Conservation (phyloP, 2,888 invertebrate species). For the Anthrax anthrax region DNA sequence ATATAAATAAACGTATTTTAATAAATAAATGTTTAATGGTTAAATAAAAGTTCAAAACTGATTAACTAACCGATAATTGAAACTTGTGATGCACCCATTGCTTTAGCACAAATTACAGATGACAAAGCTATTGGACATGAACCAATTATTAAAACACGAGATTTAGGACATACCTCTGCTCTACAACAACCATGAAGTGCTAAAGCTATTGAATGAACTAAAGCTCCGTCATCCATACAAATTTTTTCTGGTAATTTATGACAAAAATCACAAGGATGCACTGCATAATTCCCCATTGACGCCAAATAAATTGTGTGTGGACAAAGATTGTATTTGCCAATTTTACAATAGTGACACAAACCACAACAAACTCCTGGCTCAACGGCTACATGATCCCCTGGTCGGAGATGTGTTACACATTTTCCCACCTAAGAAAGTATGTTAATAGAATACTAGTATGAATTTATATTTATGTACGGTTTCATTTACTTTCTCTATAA, state of each 20-base stretch:
- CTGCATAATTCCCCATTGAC: slow-evolving; percentile 20
- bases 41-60: too few species aligned
- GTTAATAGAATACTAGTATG: neutral
- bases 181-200: slow-evolving; percentile 25
- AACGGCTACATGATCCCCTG: slow-evolving; percentile 81
- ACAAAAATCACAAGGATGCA: slow-evolving; percentile 25
- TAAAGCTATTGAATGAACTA: slow-evolving; percentile 21
- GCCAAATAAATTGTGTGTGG: slow-evolving; percentile 20
- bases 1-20: too few species aligned
- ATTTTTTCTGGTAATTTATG: slow-evolving; percentile 20
- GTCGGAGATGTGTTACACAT: slow-evolving; percentile 46
- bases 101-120: slow-evolving; percentile 20
- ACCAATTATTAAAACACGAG: slow-evolving; percentile 24
- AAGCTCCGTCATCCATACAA: slow-evolving; percentile 20
- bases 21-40: too few species aligned
- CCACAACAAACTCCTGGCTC: slow-evolving; percentile 87
- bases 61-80: slow-evolving; percentile 18
- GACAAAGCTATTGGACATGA: slow-evolving; percentile 21
- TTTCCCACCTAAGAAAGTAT: slow-evolving; percentile 35
- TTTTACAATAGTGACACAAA: slow-evolving; percentile 65
- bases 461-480: neutral
- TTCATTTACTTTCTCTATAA: slow-evolving; percentile 47
- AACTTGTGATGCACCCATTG: slow-evolving; percentile 22
- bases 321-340: slow-evolving; percentile 25
- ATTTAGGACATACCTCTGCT: slow-evolving; percentile 19